Conservation (phyloP, 37 sponge, comb jelly and placozoan species). For the Theonella swinhoei region DNA sequence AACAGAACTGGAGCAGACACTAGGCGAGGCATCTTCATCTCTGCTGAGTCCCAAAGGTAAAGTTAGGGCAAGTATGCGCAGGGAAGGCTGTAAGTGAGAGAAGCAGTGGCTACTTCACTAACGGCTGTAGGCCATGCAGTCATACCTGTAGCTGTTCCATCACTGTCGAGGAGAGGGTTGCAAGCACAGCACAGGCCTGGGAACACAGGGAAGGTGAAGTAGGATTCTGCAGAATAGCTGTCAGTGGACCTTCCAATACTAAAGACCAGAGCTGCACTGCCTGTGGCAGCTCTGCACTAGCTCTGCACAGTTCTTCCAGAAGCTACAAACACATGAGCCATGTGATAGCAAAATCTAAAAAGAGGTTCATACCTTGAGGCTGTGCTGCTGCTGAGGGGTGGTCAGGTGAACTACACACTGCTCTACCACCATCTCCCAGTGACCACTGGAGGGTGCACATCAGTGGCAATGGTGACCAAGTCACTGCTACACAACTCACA, state of each 20-base stretch:
- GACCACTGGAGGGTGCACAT: neutral
- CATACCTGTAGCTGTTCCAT: conserved; percentile 31
- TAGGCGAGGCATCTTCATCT: conserved; percentile 16
- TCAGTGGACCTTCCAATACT: conserved; percentile 49
- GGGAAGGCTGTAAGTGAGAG: conserved; percentile 5
- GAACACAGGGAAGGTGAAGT: neutral
- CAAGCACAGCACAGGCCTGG: conserved; percentile 47
- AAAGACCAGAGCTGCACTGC: conserved; percentile 43
- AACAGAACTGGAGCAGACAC: conserved; percentile 54
- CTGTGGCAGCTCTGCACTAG: neutral
- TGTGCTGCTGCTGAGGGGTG: conserved; percentile 45
- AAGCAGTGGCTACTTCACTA: neutral
- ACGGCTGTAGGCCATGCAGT: neutral
- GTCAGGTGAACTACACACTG: conserved; percentile 29
- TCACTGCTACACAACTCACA: conserved; percentile 13
- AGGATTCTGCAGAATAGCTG: conserved; percentile 18
- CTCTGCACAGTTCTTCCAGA: conserved; percentile 49
- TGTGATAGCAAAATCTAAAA: neutral
- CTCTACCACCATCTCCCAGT: conserved; percentile 30
- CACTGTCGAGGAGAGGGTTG: conserved; percentile 35
- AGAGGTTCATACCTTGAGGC: conserved; percentile 29
- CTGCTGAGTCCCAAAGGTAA: conserved; percentile 50
- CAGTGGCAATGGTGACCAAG: neutral
- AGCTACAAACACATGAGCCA: conserved; percentile 10
- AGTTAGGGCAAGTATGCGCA: conserved; percentile 24